Evolutionary conservation across 2,888 invertebrate species (phyloP), one percentile per base, ranked within the genome.

Genomic region (Acronicta alni): DNA sequence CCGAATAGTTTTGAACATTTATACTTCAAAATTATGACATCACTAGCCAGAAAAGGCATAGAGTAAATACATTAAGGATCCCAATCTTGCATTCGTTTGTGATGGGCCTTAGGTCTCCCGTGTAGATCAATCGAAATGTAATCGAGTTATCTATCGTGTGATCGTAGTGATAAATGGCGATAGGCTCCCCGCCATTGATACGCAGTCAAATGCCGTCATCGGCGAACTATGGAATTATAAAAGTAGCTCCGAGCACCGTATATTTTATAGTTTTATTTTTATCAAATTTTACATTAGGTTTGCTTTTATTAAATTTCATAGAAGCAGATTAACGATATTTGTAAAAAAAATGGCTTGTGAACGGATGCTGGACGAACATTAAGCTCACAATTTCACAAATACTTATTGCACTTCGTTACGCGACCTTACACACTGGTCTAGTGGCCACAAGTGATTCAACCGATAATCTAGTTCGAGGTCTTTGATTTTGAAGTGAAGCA

Each of bases 131-230:
- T 64, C 44, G 52, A 48, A 69, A 41, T 45, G 44, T 70, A 70
- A 70, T 67, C 48, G 52, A 26, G 38, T 14, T 63, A 67, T 52
- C 64, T 48, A 20, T 43, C 23, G 47, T 35, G 35, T 56, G 66
- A 69, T 69, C 49, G 32, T 48, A 16, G 30, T 37, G 66, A 66
- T 69, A 63, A 68, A 37, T 17, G 16, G 18, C 44, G 65, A 67
- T 57, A 67, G 42, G 10, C 44, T n/a, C 12, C n/a, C 37, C 18
- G 16, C 16, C 48, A 66, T 52, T 30, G 57, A 63, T 57, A 69
- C 23, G 46, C 20, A 26, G 26, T 9, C 23, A 17, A n/a, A 39
- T 62, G 42, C 2, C 45, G 48, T 61, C 54, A 61, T 54, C 26
- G 26, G 17, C 18, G 15, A 49, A 48, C 37, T 53, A 18, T 45